Base-by-base conservation (phyloP, 1,140 invertebrate species). In the Drosophila setifemur region DNA sequence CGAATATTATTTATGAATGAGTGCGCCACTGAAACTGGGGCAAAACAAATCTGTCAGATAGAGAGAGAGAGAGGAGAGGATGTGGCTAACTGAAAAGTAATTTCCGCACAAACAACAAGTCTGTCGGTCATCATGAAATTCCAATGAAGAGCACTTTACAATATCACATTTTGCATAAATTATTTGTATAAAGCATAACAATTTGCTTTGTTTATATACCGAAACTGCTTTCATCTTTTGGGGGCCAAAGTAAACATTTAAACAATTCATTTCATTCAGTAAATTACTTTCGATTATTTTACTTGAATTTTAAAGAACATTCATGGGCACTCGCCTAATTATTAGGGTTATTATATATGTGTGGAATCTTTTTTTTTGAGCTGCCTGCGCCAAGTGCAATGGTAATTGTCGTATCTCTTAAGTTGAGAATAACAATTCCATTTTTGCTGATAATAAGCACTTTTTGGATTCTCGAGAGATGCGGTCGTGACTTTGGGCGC, bases 401-500 rank as follows among this genome's bases (percentile, higher is more conserved):
- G n/a, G n/a, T n/a, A n/a, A n/a, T n/a, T n/a, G n/a, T n/a, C n/a
- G n/a, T n/a, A n/a, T n/a, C n/a, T n/a, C n/a, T n/a, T n/a, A n/a
- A n/a, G n/a, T n/a, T 31, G 16, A 39, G 31, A 63, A 64, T 48
- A 48, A 63, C 44, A 64, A 64, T 64, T 18, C 33, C 33, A 19
- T 29, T 39, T 25, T 6, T 19, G 42, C 60, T 48, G 60, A 64
- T 64, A 64, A 64, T 64, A 64, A 64, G 42, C 42, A 39, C 11
- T 42, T n/a, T 39, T 53, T 26, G 28, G 3, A 16, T 11, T 18
- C 26, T 31, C 9, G 4, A 37, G 3, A 64, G 57, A 63, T 25
- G 60, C 25, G 60, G 60, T 64, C 60, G 60, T 64, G 60, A 64
- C 60, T 64, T 25, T 48, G 18, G 3, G 14, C 57, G 42, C 60